Base-by-base conservation (phyloP, 2,797 vertebrate genomes). In the Rhabdophis nuchalis region DNA sequence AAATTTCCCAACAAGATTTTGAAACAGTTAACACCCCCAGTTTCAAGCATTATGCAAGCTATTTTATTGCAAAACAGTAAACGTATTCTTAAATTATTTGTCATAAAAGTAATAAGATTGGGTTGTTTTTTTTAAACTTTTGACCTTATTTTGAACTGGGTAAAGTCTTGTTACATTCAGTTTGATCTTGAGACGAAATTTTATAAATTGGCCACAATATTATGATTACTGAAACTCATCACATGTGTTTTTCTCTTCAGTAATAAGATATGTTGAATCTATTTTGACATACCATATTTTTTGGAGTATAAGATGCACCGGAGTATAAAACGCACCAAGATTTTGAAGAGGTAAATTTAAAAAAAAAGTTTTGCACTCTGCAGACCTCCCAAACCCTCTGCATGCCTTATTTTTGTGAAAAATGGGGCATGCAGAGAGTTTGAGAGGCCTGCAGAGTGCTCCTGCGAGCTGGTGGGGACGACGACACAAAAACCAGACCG, bases 91-190 rank as follows among this genome's bases (percentile, higher is more conserved):
- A 57, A 86, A 46, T 27, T n/a, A 54, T 11, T 86, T 89, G 60
- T 86, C 50, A 56, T 46, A 53, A 85, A 11, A 56, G n/a, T 54
- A n/a, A 64, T 54, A 41, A 85, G 11, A 27, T 64, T n/a, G 27
- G 4, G 1, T 23, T 50, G n/a, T 68, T 20, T 58, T 13, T 64
- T 54, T 56, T 36, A 88, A 58, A 27, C 7, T 87, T n/a, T 50
- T 93, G 88, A 93, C 46, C 61, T 93, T 64, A 77, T 91, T 90
- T 7, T 91, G 29, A 72, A 36, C 58, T 82, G 32, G 32, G 57
- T 27, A 86, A 32, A 57, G 4, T 46, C 36, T 91, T 13, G 32
- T 88, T 82, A 82, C 25, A 9, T 32, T 23, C n/a, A 86, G 41
- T 89, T 61, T 91, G 88, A 91, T 56, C 85, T 93, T 89, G 41